A percentile compares a stretch with the other conserved stretches of the same genome.
These are phyloP conservation scores for Eubasilissa regina DNA, from an alignment of 1,140 invertebrate species.

Conservation along the genomic window DNA sequence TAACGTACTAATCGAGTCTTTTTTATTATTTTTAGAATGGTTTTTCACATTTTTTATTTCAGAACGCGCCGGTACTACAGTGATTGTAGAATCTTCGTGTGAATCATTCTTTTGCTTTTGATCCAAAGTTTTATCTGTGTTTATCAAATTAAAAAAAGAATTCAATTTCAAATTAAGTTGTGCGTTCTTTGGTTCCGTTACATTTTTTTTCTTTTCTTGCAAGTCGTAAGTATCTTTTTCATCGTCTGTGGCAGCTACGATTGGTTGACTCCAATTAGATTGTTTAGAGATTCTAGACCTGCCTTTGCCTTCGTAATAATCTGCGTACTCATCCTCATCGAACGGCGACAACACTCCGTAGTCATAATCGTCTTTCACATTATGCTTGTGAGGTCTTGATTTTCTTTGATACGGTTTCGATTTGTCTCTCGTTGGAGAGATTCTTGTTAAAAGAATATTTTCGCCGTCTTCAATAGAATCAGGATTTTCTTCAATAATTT, in stretches of 20 bases:
- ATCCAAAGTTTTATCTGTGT: background rate
- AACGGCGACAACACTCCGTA: conserved; percentile 25
- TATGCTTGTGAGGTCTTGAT: conserved; percentile 47
- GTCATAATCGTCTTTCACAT: conserved; percentile 45
- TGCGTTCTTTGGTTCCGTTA: conserved; percentile 5
- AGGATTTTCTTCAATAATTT: background rate
- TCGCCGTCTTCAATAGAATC: conserved; percentile 18
- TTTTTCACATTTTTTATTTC: no score
- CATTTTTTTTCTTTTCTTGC: conserved; percentile 30
- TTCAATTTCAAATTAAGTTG: background rate
- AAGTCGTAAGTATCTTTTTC: conserved; percentile 35
- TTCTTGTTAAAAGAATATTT: conserved; percentile 51
- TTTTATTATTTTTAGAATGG: background rate
- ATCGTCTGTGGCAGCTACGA: background rate
- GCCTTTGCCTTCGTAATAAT: conserved; percentile 36
- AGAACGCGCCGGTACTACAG: background rate
- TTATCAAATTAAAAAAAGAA: conserved; percentile 33
- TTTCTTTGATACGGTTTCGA: conserved; percentile 33
- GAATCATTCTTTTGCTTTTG: conserved; percentile 1
- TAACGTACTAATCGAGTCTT: background rate
- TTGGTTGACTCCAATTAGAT: conserved; percentile 32
- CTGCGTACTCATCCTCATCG: conserved; percentile 37
- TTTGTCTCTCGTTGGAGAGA: conserved; percentile 46
- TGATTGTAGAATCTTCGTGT: background rate
- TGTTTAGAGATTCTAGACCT: conserved; percentile 42